A percentile compares a stretch with the other conserved stretches of the same genome.
These are phyloP conservation scores for Macropus fuliginosus DNA, from an alignment of 2,797 vertebrate species.

Conservation along the genomic window DNA sequence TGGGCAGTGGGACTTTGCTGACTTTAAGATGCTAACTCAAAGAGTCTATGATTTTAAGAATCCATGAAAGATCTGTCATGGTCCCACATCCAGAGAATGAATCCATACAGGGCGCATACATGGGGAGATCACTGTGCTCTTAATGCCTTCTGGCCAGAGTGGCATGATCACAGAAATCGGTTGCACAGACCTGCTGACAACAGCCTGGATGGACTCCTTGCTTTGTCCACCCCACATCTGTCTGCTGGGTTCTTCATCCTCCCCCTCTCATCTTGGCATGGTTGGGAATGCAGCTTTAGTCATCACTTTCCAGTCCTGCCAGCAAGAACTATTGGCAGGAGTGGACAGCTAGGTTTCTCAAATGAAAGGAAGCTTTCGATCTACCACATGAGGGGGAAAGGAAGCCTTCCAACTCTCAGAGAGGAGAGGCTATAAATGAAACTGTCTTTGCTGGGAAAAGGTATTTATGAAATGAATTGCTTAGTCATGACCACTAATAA, in stretches of 20 bases:
- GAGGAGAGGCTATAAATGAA: slow-evolving; percentile 25
- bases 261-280: neutral
- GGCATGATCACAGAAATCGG: neutral
- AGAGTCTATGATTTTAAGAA: neutral
- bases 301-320: neutral
- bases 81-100: neutral
- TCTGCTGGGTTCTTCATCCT: neutral
- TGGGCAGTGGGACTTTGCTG: neutral
- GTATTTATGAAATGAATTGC: slow-evolving; percentile 51
- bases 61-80: neutral
- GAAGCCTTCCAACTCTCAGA: slow-evolving; percentile 49
- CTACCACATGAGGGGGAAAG: neutral
- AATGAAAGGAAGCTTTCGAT: neutral
- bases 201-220: neutral
- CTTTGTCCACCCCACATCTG: neutral
- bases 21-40: neutral
- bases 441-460: slow-evolving; percentile 47
- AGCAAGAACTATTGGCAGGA: neutral
- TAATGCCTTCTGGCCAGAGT: neutral
- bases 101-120: neutral
- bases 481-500: neutral
- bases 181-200: neutral
- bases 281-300: neutral
- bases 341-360: neutral
- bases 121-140: neutral